These are phyloP conservation scores for Melanchra persicariae DNA, from an alignment of 2,888 invertebrate genomes.

Conservation along the genomic window DNA sequence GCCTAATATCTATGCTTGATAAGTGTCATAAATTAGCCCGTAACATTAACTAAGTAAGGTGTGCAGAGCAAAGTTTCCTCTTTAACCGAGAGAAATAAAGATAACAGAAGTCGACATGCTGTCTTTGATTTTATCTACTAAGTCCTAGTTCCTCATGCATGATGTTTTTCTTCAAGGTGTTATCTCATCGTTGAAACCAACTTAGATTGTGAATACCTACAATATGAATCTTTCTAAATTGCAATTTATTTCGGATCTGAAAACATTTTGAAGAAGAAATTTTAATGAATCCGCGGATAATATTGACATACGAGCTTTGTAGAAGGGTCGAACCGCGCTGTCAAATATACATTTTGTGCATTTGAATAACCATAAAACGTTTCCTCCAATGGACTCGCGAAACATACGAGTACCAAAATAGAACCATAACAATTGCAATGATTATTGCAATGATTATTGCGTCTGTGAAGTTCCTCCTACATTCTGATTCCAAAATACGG, in stretches of 20 bases:
- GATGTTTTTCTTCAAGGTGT: background rate
- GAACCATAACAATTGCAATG: conserved; percentile 13
- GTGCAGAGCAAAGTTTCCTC: background rate
- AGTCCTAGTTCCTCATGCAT: background rate
- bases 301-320: background rate
- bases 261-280: conserved; percentile 3
- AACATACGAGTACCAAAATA: background rate
- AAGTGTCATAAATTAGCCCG: background rate
- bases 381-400: background rate
- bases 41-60: background rate
- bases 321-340: background rate
- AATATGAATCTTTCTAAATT: background rate
- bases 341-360: background rate
- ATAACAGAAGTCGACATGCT: too few species aligned
- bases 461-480: conserved; percentile 29
- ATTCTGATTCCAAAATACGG: conserved; percentile 43
- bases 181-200: background rate
- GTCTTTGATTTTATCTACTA: too few species aligned
- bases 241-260: background rate
- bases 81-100: background rate
- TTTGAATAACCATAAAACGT: background rate
- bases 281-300: background rate
- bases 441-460: conserved; percentile 34
- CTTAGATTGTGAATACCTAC: background rate
- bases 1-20: too few species aligned